A percentile compares a stretch with the other conserved stretches of the same genome.
Conservation (phyloP, 2,888 invertebrate species). For the Hirtodrosophila histrioides region DNA sequence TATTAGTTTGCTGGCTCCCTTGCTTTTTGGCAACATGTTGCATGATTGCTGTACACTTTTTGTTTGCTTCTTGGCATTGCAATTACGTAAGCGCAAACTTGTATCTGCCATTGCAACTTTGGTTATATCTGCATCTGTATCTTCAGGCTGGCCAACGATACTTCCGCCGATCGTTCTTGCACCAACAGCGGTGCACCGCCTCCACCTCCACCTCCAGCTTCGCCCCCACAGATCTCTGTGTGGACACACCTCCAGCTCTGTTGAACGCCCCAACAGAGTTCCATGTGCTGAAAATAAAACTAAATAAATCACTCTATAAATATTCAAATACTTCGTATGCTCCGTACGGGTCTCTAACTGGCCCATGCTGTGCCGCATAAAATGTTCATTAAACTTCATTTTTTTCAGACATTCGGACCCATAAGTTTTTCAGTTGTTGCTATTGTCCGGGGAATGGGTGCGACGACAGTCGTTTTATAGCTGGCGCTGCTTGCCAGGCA, state of each 20-base stretch:
- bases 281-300: slow-evolving; percentile 39
- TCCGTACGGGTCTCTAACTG: slow-evolving; percentile 19
- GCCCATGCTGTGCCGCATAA: slow-evolving; percentile 67
- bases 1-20: slow-evolving; percentile 8
- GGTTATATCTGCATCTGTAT: slow-evolving; percentile 7
- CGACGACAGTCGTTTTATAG: slow-evolving; percentile 49
- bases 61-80: slow-evolving; percentile 39
- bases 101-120: slow-evolving; percentile 3
- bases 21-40: slow-evolving; percentile 56
- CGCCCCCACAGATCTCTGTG: slow-evolving; percentile 10
- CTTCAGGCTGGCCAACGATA: slow-evolving; percentile 15
- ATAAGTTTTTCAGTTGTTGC: slow-evolving; percentile 18
- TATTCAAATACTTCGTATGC: slow-evolving; percentile 28
- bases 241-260: slow-evolving; percentile 30
- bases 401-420: slow-evolving; percentile 11
- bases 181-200: slow-evolving; percentile 3
- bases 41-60: slow-evolving; percentile 36
- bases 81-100: slow-evolving; percentile 48
- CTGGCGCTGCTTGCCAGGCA: slow-evolving; percentile 27
- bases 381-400: slow-evolving; percentile 65
- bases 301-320: slow-evolving; percentile 70
- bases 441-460: slow-evolving; percentile 52
- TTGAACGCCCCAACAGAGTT: slow-evolving; percentile 18
- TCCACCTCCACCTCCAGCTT: slow-evolving; percentile 1
- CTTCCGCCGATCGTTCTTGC: slow-evolving; percentile 26